phyloP scores from a whole-genome alignment of 1,140 invertebrate species.

The Camponotus pennsylvanicus region DNA sequence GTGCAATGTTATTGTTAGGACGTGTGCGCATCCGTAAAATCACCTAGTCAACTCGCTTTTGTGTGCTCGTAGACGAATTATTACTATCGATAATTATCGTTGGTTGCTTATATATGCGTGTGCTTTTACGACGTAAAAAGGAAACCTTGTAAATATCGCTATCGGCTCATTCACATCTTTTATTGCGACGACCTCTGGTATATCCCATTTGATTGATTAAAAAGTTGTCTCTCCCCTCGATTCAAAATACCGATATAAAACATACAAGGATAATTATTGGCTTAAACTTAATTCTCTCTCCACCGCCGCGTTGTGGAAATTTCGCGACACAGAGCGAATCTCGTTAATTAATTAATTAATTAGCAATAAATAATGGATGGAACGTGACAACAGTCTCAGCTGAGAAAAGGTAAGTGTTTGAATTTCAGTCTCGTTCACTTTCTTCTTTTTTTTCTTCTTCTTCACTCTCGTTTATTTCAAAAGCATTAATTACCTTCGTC shows the following conservation, averaged over 20 bases:
- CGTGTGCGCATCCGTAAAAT: slow-evolving; percentile 46
- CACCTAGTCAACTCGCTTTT: background rate
- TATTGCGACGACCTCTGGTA: background rate
- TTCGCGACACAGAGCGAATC: slow-evolving; percentile 31
- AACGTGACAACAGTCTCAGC: slow-evolving; percentile 76
- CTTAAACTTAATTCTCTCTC: slow-evolving; percentile 67
- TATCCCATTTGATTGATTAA: slow-evolving; percentile 35
- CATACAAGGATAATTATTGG: slow-evolving; percentile 66
- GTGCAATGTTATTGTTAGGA: slow-evolving; percentile 55
- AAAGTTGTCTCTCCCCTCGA: slow-evolving; percentile 15
- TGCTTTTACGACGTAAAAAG: background rate
- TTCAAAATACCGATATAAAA: slow-evolving; percentile 73
- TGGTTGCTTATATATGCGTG: background rate
- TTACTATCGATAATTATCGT: slow-evolving; percentile 22
- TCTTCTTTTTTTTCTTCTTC: slow-evolving; percentile 4
- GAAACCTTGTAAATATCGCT: slow-evolving; percentile 45
- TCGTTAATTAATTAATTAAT: slow-evolving; percentile 64
- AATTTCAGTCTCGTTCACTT: slow-evolving; percentile 72
- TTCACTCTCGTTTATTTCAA: background rate
- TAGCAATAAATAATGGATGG: slow-evolving; percentile 78
- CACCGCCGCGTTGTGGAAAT: background rate
- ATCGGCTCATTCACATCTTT: slow-evolving; percentile 17
- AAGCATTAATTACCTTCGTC: slow-evolving; percentile 12
- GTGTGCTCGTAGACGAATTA: slow-evolving; percentile 23
- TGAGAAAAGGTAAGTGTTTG: slow-evolving; percentile 74